Conservation (phyloP, 2,797 vertebrate species). For the Kryptopterus vitreolus region DNA sequence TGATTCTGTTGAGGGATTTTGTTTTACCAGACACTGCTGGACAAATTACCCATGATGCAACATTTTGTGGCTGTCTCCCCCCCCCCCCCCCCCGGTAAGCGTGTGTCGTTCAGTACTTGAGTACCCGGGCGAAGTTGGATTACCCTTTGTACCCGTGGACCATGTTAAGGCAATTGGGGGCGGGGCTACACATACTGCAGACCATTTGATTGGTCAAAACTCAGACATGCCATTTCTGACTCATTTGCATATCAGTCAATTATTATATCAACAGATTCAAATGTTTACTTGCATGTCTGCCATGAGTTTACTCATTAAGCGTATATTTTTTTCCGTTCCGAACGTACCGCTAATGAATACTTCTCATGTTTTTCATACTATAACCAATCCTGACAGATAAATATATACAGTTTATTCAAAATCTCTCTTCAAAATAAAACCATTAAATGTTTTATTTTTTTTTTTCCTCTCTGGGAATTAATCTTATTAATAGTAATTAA, state of each 20-base stretch:
- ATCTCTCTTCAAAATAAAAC: no score
- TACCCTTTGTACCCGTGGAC: background rate
- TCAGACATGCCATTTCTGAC: background rate
- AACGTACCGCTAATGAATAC: no score
- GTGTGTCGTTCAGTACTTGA: background rate
- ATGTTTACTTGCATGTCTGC: background rate
- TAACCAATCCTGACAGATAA: no score
- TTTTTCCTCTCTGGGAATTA: no score
- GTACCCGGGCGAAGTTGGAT: background rate
- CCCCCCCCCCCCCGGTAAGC: background rate
- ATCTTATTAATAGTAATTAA: no score
- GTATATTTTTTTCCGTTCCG: no score
- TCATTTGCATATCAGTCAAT: no score
- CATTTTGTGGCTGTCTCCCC: background rate
- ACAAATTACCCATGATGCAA: background rate
- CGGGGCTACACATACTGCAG: background rate
- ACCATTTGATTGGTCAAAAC: background rate
- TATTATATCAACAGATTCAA: no score
- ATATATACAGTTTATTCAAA: no score
- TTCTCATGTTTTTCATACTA: no score
- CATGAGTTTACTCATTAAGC: no score
- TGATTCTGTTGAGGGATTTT: background rate
- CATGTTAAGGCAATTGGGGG: background rate
- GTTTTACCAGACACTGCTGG: background rate
- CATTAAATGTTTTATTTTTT: no score